phyloP scores from a whole-genome alignment of 2,888 invertebrate species.

The Pseudococcus jackbeardsleyi region DNA sequence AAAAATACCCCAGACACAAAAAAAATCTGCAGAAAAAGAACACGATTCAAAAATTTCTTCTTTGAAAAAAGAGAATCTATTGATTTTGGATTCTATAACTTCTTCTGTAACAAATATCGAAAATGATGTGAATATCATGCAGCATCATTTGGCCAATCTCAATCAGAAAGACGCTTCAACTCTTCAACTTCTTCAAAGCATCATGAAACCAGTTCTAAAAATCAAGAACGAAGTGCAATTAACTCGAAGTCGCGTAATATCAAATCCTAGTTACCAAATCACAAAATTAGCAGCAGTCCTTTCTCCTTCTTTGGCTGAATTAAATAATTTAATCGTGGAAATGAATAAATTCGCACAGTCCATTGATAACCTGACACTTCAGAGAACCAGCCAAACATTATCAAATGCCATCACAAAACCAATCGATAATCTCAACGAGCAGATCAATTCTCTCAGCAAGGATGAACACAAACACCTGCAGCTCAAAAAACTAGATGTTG shows the following conservation, averaged over 20 bases:
- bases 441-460: constrained; percentile 69
- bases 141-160: constrained; percentile 70
- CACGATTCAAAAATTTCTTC: not conserved
- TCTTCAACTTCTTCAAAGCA: constrained; percentile 69
- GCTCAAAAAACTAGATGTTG: not conserved
- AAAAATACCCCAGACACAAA: not conserved
- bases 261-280: constrained; percentile 67
- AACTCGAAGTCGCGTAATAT: constrained; percentile 71
- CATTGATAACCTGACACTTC: constrained; percentile 56
- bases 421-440: constrained; percentile 70
- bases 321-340: constrained; percentile 66
- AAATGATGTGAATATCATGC: constrained; percentile 72
- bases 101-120: constrained; percentile 75
- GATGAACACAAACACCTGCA: not conserved
- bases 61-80: constrained; percentile 67
- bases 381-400: constrained; percentile 67
- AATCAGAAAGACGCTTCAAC: constrained; percentile 66
- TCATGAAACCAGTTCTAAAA: constrained; percentile 74
- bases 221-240: constrained; percentile 73
- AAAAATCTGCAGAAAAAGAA: not conserved
- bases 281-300: constrained; percentile 69
- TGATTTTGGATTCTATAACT: constrained; percentile 70
- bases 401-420: constrained; percentile 69
- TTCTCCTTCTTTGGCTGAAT: constrained; percentile 69
- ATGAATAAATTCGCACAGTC: constrained; percentile 63